phyloP scores from a whole-genome alignment of 2,797 vertebrate genomes.

The Mycteria americana region DNA sequence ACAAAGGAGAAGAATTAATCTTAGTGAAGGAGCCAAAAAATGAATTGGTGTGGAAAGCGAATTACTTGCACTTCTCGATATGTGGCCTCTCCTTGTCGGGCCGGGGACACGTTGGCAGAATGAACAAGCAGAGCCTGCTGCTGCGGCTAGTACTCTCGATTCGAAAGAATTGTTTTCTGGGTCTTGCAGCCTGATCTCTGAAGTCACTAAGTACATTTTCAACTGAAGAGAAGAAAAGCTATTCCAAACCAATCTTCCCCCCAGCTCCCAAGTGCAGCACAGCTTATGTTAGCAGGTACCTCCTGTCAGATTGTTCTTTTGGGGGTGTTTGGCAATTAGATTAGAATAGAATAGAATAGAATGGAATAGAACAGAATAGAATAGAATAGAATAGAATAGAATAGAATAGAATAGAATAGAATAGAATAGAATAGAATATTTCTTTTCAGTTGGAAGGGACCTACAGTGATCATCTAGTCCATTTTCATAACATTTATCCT shows the following conservation, averaged over 20 bases:
- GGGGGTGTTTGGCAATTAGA: neutral
- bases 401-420: neutral
- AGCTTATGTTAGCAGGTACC: neutral
- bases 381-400: neutral
- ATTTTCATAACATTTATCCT: neutral
- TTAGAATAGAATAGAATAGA: neutral
- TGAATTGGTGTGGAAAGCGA: neutral
- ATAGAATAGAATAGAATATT: neutral
- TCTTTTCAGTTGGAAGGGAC: neutral
- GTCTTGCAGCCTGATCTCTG: neutral
- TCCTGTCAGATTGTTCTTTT: neutral
- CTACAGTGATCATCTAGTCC: neutral
- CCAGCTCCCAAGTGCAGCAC: neutral
- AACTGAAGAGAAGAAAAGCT: neutral
- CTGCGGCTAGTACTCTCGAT: fast-evolving
- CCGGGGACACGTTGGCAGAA: fast-evolving
- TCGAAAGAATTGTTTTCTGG: neutral
- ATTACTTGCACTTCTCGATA: neutral
- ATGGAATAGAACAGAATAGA: neutral
- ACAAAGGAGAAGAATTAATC: slow-evolving; percentile 1
- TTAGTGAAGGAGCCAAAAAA: neutral
- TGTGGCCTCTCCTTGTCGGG: neutral
- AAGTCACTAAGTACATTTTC: neutral
- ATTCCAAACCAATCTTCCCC: neutral
- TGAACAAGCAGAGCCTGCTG: neutral